Base-by-base conservation (phyloP, 2,888 invertebrate genomes). In the Graphium colonna region DNA sequence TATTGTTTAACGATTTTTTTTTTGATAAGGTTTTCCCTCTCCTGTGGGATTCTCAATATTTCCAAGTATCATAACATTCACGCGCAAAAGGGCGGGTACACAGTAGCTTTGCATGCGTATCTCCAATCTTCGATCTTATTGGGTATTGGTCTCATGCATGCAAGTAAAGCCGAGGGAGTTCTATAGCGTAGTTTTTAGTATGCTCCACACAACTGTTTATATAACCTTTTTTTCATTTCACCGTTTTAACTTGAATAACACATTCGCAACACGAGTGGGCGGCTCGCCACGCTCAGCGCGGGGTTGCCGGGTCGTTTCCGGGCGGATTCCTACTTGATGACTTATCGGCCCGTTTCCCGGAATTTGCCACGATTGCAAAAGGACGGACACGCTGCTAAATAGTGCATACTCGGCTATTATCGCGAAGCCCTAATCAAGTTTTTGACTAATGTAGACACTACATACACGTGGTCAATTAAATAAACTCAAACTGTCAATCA, bases 21-120 rank as follows among this genome's bases (percentile, higher is more conserved):
- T n/a, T n/a, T n/a, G n/a, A n/a, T n/a, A n/a, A n/a, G n/a, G n/a
- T n/a, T n/a, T n/a, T n/a, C n/a, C n/a, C n/a, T n/a, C n/a, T n/a
- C n/a, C n/a, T n/a, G n/a, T n/a, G n/a, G n/a, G n/a, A n/a, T n/a
- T n/a, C n/a, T n/a, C n/a, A n/a, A 21, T 13, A 43, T 31, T 31
- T 31, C n/a, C 16, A 16, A 15, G 10, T 17, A 0, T 17, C 16
- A 15, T 16, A 7, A 26, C 21, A 31, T 7, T 26, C 39, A 48
- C 15, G 8, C 5, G 28, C 12, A 26, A 46, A 5, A 26, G 18
- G 33, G 4, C 1, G 17, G 38, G 31, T n/a, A 13, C 26, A 28
- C 36, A 26, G 16, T 41, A 45, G 54, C 41, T 54, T 54, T 54
- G 54, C 54, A 54, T 54, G 54, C 26, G 44, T 54, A 48, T 44